Percentiles rank a stretch among this genome's conserved stretches.
Evolutionary conservation across 2,797 vertebrate genomes (phyloP).

Genomic region (Cichlasoma orientale): DNA sequence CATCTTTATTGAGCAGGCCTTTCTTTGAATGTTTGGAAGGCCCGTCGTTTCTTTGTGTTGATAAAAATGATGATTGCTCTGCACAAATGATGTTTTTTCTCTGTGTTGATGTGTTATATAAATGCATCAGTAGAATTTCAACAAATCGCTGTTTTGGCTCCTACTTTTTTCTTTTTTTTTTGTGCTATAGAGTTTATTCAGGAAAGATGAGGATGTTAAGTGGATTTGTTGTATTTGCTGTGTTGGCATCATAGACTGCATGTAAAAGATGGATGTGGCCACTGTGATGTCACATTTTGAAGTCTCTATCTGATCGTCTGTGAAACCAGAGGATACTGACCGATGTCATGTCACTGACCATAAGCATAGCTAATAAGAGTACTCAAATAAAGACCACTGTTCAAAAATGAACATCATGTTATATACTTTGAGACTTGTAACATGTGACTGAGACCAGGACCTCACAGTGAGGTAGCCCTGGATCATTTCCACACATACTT

Average conservation of each 20-base stretch:
- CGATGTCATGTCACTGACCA: neutral
- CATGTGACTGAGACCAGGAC: neutral
- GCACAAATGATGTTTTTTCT: neutral
- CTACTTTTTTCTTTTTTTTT: no score
- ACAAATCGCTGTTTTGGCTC: neutral
- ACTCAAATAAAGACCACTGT: neutral
- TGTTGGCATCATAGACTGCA: no score
- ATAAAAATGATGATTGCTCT: neutral
- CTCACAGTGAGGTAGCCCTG: neutral
- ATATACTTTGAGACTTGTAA: neutral
- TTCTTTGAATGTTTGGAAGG: neutral
- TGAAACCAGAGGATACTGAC: no score
- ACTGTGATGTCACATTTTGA: no score
- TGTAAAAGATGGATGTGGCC: no score
- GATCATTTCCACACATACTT: neutral
- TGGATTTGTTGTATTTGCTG: no score
- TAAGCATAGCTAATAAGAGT: neutral
- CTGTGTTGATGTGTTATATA: neutral
- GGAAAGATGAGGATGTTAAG: no score
- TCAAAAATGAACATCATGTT: neutral
- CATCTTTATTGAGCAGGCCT: neutral
- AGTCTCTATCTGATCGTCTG: no score
- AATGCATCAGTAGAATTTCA: neutral
- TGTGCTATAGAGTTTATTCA: no score
- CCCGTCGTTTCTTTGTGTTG: neutral